Evolutionary conservation across 2,888 invertebrate genomes (phyloP).

Genomic region (Sminthurinus aureus): DNA sequence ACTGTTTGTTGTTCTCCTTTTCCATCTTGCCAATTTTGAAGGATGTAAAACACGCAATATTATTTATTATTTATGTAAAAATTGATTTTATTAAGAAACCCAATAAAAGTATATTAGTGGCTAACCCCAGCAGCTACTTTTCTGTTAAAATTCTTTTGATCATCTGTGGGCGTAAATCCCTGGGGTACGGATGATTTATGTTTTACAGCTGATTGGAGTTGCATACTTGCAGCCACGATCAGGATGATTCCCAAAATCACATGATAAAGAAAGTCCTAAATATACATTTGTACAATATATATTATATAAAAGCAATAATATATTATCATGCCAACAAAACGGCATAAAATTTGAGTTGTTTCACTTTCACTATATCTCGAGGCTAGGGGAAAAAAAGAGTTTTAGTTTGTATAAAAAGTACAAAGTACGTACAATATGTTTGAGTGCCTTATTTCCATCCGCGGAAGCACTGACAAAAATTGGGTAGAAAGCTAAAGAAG

Average conservation of each 20-base stretch:
- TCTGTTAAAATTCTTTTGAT: conserved; percentile 23
- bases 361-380: no score
- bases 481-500: conserved; percentile 42
- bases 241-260: conserved; percentile 46
- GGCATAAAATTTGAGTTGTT: no score
- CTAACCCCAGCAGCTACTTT: conserved; percentile 51
- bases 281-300: not conserved
- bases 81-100: no score
- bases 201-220: conserved; percentile 45
- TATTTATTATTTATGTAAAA: not conserved
- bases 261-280: conserved; percentile 49
- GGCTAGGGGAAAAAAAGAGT: no score
- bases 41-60: no score
- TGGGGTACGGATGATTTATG: no score
- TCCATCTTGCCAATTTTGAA: no score
- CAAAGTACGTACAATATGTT: no score
- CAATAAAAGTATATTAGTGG: not conserved
- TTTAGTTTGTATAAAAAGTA: no score
- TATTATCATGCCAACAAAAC: no score
- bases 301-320: not conserved
- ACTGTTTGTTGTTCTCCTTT: no score
- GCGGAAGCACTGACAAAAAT: conserved; percentile 26
- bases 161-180: not conserved
- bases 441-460: conserved; percentile 35
- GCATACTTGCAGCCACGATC: conserved; percentile 47